Base-by-base conservation (phyloP, 2,888 invertebrate genomes). In the Acrobasis consociella region DNA sequence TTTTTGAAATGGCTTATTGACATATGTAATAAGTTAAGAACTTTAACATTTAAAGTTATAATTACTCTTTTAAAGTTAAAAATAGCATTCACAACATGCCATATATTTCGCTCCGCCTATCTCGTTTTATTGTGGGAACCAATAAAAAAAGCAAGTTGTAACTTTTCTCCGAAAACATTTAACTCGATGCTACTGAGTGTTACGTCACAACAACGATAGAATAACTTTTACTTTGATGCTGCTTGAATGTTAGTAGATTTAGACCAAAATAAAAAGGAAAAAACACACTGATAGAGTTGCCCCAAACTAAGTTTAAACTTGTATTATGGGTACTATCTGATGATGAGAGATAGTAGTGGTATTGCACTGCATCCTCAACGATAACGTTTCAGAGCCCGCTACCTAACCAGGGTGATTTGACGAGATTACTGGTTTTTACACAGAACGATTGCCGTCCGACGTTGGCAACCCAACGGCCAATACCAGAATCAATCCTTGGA, bases 91-190 rank as follows among this genome's bases (percentile, higher is more conserved):
- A 52, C 31, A 52, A 53, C 53, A 9, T 38, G 11, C 38, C 39
- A 56, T 56, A 17, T 42, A 42, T 56, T 56, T 56, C 17, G 42
- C 56, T 56, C 39, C 42, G 56, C 56, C 56, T 56, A 56, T 13
- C 22, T 9, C 9, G 17, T 42, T 11, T 42, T 56, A 56, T 42
- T 56, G 17, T 56, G 56, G 17, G 56, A 56, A 56, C 39, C n/a
- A 56, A 42, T 5, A 11, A 17, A 22, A 56, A 56, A 11, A 51
- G 51, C 11, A 16, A 52, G 17, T 42, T 22, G 2, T 17, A 17
- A 42, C 17, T 42, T 56, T 56, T 56, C 42, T 9, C 56, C 9
- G 17, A 42, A 56, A 56, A 42, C 17, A 42, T 22, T 56, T 31
- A 31, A 31, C 31, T 31, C 31, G 7, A 42, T 17, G 42, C 13